Percentiles rank a stretch among this genome's conserved stretches.
Conservation (phyloP, 2,888 invertebrate genomes). For the Melanchra persicariae region DNA sequence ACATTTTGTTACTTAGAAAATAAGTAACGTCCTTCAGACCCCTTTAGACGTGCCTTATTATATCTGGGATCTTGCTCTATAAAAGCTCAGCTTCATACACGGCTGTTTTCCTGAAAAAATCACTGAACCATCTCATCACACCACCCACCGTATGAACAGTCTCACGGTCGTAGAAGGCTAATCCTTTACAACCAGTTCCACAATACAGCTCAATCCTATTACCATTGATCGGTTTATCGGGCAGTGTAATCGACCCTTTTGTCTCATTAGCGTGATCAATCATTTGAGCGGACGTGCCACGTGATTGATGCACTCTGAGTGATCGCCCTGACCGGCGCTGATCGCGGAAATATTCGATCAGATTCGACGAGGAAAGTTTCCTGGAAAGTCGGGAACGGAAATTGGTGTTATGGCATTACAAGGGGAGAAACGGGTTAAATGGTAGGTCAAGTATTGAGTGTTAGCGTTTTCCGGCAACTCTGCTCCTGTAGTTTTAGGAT, state of each 20-base stretch:
- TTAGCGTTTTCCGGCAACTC: too few species aligned
- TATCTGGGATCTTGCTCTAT: too few species aligned
- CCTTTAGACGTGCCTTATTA: too few species aligned
- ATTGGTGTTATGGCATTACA: not conserved
- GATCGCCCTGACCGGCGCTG: slow-evolving; percentile 6
- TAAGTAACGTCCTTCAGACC: too few species aligned
- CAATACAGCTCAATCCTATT: not conserved
- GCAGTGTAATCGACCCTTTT: slow-evolving; percentile 25
- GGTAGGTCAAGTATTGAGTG: too few species aligned
- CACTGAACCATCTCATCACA: too few species aligned
- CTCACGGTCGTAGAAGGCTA: not conserved
- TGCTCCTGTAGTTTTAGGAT: too few species aligned
- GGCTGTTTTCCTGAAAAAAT: too few species aligned
- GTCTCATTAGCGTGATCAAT: slow-evolving; percentile 62
- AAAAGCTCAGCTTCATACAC: too few species aligned
- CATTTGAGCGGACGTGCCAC: slow-evolving; percentile 28
- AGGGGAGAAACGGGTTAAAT: too few species aligned
- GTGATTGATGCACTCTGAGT: slow-evolving; percentile 40
- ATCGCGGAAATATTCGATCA: slow-evolving; percentile 30
- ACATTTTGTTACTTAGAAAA: too few species aligned
- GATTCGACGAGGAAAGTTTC: not conserved
- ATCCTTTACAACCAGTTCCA: not conserved
- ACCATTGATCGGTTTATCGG: slow-evolving; percentile 12
- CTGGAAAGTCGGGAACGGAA: slow-evolving; percentile 2
- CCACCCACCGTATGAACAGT: not conserved